phyloP scores from a whole-genome alignment of 2,888 invertebrate species.

The Busseola fusca region DNA sequence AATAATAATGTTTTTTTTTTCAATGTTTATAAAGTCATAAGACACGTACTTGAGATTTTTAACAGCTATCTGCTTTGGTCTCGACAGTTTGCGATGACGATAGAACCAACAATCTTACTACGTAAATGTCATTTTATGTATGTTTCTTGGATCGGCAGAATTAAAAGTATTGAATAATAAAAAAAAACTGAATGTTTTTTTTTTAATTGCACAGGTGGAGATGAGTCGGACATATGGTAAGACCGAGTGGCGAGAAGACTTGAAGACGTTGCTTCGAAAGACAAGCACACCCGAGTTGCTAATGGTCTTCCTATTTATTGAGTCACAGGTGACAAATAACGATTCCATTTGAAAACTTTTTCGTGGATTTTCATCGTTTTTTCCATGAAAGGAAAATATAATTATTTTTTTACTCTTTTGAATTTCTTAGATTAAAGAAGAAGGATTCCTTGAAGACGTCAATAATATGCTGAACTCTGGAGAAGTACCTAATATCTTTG shows the following conservation, averaged over 20 bases:
- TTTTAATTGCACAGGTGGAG: constrained; percentile 92
- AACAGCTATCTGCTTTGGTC: too few relatives aligned
- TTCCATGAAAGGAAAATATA: background rate
- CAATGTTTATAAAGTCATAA: background rate
- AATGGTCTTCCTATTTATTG: constrained; percentile 96
- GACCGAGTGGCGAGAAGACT: constrained; percentile 97
- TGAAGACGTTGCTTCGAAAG: constrained; percentile 94
- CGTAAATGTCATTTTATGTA: too few relatives aligned
- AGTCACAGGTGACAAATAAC: constrained; percentile 91
- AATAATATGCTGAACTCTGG: constrained; percentile 97
- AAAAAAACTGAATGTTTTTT: too few relatives aligned
- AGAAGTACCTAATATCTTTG: constrained; percentile 97
- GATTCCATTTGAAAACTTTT: background rate
- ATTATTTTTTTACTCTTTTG: background rate
- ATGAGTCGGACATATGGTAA: constrained; percentile 95
- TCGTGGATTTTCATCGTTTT: background rate
- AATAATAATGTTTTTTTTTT: too few relatives aligned
- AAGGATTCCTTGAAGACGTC: constrained; percentile 97
- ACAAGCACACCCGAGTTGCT: constrained; percentile 95
- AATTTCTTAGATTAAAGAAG: constrained; percentile 93
- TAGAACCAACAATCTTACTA: too few relatives aligned
- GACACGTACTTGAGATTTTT: background rate
- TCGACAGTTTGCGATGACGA: background rate
- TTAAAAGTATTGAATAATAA: background rate
- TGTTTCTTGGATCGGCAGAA: too few relatives aligned